Evolutionary conservation across 2,797 vertebrate genomes (phyloP).

Genomic region (Malurus leucopterus): DNA sequence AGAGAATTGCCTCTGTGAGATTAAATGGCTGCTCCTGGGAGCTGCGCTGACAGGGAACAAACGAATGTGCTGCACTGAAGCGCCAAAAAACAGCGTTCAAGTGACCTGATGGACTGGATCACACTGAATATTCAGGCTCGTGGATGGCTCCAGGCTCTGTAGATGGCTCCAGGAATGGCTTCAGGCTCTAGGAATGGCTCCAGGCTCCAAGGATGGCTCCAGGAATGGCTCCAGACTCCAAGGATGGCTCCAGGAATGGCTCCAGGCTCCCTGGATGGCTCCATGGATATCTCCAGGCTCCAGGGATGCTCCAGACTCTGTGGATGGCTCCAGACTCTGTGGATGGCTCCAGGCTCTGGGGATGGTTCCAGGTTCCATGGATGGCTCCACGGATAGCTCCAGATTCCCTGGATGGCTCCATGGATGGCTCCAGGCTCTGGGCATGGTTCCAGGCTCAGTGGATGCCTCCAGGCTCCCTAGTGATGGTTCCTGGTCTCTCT

Average conservation of each 20-base stretch:
- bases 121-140: fast-evolving
- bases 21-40: not conserved
- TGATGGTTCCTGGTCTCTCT: not conserved
- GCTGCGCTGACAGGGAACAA: not conserved
- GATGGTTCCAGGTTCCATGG: fast-evolving
- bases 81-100: not conserved
- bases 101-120: not conserved
- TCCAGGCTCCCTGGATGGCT: not conserved
- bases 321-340: fast-evolving
- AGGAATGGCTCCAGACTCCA: not conserved
- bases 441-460: not conserved
- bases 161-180: not conserved
- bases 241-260: fast-evolving
- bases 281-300: fast-evolving
- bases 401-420: fast-evolving
- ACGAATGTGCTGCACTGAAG: not conserved
- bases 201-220: too few relatives aligned
- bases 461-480: fast-evolving
- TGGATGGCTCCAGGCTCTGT: fast-evolving
- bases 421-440: too few relatives aligned
- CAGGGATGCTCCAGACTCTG: fast-evolving
- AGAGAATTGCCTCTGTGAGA: conserved; percentile 29
- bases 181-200: fast-evolving
- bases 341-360: not conserved
- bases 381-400: not conserved